Base-by-base conservation (phyloP, 2,888 invertebrate genomes). In the Drosophila lutescens region DNA sequence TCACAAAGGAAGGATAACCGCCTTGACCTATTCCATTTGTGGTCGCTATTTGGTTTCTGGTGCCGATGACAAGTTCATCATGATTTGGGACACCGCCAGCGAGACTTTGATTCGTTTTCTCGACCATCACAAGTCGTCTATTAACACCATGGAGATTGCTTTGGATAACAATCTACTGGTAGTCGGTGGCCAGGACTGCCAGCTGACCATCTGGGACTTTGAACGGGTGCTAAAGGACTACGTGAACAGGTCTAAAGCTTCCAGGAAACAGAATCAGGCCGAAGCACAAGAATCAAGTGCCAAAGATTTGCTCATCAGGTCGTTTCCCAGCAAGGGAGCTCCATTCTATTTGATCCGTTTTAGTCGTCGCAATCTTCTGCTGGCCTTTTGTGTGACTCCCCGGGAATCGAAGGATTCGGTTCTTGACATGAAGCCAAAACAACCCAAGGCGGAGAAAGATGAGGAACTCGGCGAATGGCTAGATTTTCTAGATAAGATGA, bases 21-120 rank as follows among this genome's bases (percentile, higher is more conserved):
- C 56, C 7, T 20, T 88, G 10, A 55, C 55, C 23, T 86, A 20
- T 30, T 86, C 86, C 6, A 41, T 50, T 0, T 84, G 88, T 40
- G 84, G 84, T 6, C 74, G 78, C 1, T 72, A 70, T 8, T 50
- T 84, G 60, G 63, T 80, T 1, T 74, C 86, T 0, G 84, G 86
- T 0, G 60, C 61, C 0, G 69, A 66, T 4, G 84, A 88, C 49
- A 13, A 26, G 0, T 55, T 34, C 12, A 34, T 84, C 2, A 65
- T 88, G 30, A 49, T 78, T 7, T 88, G 78, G 86, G 88, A 84
- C 30, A 62, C 57, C 3, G 54, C 59, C 2, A 67, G 36, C 5
- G 75, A 75, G 43, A 6, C 20, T 0, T 9, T 88, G 20, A 13
- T 86, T 0, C 51, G 43, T 0, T 50, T 34, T 12, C 51, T 84